Percentiles rank a stretch among this genome's conserved stretches.
Evolutionary conservation across 2,113 vertebrate species (phyloP).

Genomic region (Corvus hawaiiensis): DNA sequence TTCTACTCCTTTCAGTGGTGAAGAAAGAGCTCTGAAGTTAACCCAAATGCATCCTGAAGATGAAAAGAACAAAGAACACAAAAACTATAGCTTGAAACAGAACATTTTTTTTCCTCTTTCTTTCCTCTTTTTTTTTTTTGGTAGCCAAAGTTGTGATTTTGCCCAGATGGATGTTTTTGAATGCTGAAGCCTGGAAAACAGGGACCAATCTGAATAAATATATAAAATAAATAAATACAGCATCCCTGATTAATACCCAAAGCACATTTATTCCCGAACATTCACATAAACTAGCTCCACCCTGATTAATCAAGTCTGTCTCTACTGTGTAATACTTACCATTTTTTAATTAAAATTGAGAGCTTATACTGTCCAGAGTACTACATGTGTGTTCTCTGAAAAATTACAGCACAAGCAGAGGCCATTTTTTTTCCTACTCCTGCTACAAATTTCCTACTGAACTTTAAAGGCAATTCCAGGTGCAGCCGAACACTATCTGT

Average conservation of each 20-base stretch:
- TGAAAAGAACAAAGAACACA: background rate
- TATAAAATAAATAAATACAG: background rate
- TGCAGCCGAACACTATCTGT: background rate
- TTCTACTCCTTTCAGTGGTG: background rate
- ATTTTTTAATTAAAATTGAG: slow-evolving; percentile 14
- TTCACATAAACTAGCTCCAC: background rate
- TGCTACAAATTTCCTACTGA: background rate
- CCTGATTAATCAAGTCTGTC: background rate
- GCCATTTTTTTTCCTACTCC: background rate
- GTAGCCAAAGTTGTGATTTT: background rate
- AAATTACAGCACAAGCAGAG: slow-evolving; percentile 24
- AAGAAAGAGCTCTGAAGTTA: background rate
- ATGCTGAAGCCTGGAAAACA: background rate
- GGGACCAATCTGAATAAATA: background rate
- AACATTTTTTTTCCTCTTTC: background rate
- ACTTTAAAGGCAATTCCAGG: slow-evolving; percentile 33
- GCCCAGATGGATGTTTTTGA: background rate
- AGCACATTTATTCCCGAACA: background rate
- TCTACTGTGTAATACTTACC: background rate
- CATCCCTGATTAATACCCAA: background rate
- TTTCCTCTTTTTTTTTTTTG: background rate
- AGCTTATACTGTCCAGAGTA: slow-evolving; percentile 9
- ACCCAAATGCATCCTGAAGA: background rate
- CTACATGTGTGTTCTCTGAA: background rate
- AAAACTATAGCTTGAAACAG: background rate